Evolutionary conservation across 2,888 invertebrate genomes (phyloP).

Genomic region (Aleiodes alternator): DNA sequence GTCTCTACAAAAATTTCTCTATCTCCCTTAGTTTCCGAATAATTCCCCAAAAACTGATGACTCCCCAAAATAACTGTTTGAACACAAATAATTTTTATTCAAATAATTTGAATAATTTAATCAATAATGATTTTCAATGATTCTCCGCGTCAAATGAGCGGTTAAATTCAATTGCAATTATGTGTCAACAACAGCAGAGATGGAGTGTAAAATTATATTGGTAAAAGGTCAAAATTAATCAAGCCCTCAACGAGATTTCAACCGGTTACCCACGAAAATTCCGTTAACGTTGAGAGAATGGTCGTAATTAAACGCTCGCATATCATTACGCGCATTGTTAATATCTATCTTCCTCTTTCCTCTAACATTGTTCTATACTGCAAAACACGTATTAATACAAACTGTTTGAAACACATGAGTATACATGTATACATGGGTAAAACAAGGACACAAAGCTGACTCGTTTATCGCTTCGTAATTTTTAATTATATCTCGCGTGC

Average conservation of each 20-base stretch:
- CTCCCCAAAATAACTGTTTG: too few species aligned
- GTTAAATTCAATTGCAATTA: constrained; percentile 1
- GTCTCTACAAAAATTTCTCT: too few species aligned
- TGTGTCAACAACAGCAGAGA: not conserved
- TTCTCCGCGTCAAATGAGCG: not conserved
- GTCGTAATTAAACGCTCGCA: constrained; percentile 52
- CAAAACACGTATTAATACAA: constrained; percentile 32
- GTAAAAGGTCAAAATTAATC: constrained; percentile 28
- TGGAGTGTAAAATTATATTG: constrained; percentile 10
- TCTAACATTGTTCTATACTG: not conserved
- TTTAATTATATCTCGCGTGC: constrained; percentile 61
- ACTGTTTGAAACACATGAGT: constrained; percentile 22
- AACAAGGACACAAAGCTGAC: constrained; percentile 18
- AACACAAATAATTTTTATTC: too few species aligned
- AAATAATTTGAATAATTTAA: too few species aligned
- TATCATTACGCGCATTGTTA: constrained; percentile 48
- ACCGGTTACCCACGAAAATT: constrained; percentile 23
- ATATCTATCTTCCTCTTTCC: constrained; percentile 8
- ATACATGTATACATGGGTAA: constrained; percentile 20
- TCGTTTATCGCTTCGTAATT: constrained; percentile 62
- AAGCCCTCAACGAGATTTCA: constrained; percentile 25
- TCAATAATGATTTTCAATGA: not conserved
- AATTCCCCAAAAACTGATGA: too few species aligned
- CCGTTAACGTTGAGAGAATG: constrained; percentile 39
- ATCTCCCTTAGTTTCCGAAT: too few species aligned